These are phyloP conservation scores for Dendropsophus ebraccatus DNA, from an alignment of 2,113 vertebrate genomes.

Conservation along the genomic window DNA sequence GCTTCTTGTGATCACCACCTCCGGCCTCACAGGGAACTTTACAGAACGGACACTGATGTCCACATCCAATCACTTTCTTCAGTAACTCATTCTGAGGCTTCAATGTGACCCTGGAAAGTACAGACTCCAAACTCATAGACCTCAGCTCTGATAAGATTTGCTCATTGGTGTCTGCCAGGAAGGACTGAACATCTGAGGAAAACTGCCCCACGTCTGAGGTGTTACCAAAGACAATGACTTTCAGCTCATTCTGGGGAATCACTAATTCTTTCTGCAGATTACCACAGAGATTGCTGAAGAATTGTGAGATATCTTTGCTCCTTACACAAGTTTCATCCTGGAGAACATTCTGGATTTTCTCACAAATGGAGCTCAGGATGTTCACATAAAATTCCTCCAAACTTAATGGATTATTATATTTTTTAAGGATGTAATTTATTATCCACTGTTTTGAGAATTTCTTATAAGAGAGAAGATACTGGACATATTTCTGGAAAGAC, in stretches of 20 bases:
- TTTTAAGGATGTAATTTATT: background rate
- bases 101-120: slow-evolving; percentile 44
- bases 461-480: slow-evolving; percentile 46
- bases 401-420: background rate
- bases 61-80: no score
- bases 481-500: slow-evolving; percentile 28
- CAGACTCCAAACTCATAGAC: background rate
- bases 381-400: no score
- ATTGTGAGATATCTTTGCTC: no score
- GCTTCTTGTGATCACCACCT: no score
- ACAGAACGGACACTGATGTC: no score
- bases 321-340: no score
- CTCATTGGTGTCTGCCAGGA: background rate
- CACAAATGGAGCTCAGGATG: no score
- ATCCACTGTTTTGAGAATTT: slow-evolving; percentile 61
- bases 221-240: slow-evolving; percentile 49
- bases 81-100: slow-evolving; percentile 53
- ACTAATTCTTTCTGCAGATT: slow-evolving; percentile 54
- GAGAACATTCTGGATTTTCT: no score
- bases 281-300: background rate
- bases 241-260: slow-evolving; percentile 39
- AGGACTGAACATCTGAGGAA: slow-evolving; percentile 9
- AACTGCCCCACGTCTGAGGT: slow-evolving; percentile 14
- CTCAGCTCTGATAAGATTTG: slow-evolving; percentile 25
- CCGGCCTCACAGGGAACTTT: no score